Evolutionary conservation across 1,140 invertebrate genomes (phyloP).

Genomic region (Eupeodes corollae): DNA sequence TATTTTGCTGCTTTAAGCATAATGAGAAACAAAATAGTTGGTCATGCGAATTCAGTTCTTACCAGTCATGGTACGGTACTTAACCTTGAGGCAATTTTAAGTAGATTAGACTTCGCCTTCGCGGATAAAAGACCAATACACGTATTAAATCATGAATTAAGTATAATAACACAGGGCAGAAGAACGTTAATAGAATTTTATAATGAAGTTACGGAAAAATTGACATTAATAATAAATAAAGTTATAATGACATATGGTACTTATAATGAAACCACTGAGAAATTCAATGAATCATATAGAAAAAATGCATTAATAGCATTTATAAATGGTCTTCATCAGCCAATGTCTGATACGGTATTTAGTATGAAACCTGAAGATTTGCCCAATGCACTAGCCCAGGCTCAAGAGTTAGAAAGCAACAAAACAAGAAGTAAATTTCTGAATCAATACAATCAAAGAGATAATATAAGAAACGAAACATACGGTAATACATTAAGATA

Average conservation of each 20-base stretch:
- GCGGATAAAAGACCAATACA: no score
- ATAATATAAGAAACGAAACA: no score
- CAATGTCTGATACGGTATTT: conserved; percentile 6
- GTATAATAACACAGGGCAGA: no score
- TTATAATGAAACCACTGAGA: neutral
- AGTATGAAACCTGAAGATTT: conserved; percentile 8
- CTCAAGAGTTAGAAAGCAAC: conserved; percentile 12
- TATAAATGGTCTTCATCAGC: conserved; percentile 6
- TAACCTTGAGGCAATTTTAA: conserved; percentile 1
- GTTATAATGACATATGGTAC: conserved; percentile 10
- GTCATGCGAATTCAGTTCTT: no score
- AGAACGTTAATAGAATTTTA: neutral
- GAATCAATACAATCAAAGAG: no score
- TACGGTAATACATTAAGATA: no score
- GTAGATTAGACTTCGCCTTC: neutral
- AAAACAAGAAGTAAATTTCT: no score
- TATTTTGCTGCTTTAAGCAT: no score
- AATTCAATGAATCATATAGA: conserved; percentile 6
- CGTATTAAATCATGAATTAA: no score
- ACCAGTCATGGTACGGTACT: neutral
- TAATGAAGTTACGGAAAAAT: conserved; percentile 9
- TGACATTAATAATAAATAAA: conserved; percentile 13
- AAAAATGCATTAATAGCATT: conserved; percentile 7
- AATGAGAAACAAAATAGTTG: no score
- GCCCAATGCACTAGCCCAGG: conserved; percentile 10